Base-by-base conservation (phyloP, 2,797 vertebrate genomes). In the Manis pentadactyla region DNA sequence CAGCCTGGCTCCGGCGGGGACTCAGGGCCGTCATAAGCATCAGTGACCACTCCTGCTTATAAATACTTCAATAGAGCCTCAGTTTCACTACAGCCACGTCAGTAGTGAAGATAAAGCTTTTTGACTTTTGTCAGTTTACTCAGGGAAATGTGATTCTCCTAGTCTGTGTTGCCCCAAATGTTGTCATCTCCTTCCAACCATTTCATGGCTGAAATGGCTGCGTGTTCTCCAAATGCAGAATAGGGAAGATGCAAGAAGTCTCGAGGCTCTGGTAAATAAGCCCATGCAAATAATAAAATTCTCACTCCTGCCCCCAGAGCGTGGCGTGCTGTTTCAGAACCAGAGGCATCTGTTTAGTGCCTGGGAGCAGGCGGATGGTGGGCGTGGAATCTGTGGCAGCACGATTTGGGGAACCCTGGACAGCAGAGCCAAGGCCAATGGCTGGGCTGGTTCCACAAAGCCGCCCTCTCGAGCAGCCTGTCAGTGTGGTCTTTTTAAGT, bases 1-100 rank as follows among this genome's bases (percentile, higher is more conserved):
- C 27, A 14, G 61, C 87, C 29, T 63, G 23, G 74, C 79, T 81
- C 31, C 37, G 0, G 1, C 34, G 39, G 46, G 64, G 81, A 5
- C 14, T 5, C 77, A 10, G 83, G 94, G 93, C 23, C n/a, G 46
- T 93, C 53, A 25, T 23, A 87, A 96, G 92, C 97, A 92, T 97
- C 94, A 92, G 95, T 95, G 96, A 87, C 97, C 68, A 93, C 92
- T 82, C 96, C 96, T 18, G 75, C 88, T 79, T 64, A 97, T 99
- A 96, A 99, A 98, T 98, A 98, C 98, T 98, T 97, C 98, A 98
- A 89, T 68, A 95, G n/a, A 15, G 96, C 98, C 31, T 98, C 98
- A 96, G 97, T 98, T 98, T 98, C 98, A 97, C 98, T 69, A 92
- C 81, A 53, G 94, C 96, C 90, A 64, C 90, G 61, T 86, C 95